phyloP scores from a whole-genome alignment of 2,888 invertebrate genomes.

The Melieria crassipennis region DNA sequence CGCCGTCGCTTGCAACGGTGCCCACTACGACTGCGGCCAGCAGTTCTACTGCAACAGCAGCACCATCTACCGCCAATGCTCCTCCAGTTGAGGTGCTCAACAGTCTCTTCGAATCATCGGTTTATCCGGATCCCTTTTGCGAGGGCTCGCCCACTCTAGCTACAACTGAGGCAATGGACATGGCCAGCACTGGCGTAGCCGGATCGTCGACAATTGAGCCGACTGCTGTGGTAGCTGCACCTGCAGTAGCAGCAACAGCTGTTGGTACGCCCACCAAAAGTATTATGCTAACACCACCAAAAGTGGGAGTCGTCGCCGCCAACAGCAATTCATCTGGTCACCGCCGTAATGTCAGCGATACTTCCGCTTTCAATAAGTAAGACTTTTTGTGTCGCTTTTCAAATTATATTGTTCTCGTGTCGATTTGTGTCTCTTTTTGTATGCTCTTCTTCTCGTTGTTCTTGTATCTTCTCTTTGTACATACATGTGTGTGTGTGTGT shows the following conservation, averaged over 20 bases:
- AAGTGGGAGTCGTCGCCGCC: conserved; percentile 42
- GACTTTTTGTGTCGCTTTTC: conserved; percentile 44
- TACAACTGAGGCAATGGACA: conserved; percentile 34
- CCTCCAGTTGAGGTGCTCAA: conserved; percentile 64
- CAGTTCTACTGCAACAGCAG: not conserved
- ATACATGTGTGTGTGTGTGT: conserved; percentile 10
- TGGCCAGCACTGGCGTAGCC: conserved; percentile 7
- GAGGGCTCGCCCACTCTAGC: conserved; percentile 59
- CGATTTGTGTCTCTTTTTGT: conserved; percentile 42
- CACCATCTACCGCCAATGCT: conserved; percentile 8
- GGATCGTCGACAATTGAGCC: too few relatives aligned
- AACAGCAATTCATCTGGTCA: conserved; percentile 67
- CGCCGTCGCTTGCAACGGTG: conserved; percentile 6
- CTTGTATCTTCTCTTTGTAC: conserved; percentile 20
- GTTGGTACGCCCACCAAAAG: conserved; percentile 57
- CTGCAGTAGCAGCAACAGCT: conserved; percentile 35
- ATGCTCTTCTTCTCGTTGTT: conserved; percentile 38
- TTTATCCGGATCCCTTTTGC: conserved; percentile 77
- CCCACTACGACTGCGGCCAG: not conserved
- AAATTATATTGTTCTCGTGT: conserved; percentile 37
- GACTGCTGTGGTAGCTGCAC: conserved; percentile 30
- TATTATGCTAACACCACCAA: conserved; percentile 59
- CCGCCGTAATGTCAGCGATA: conserved; percentile 84
- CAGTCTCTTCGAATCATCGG: conserved; percentile 72
- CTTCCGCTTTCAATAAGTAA: conserved; percentile 83